A percentile compares a stretch with the other conserved stretches of the same genome.
phyloP scores from a whole-genome alignment of 2,797 vertebrate genomes.

The Sciurus vulgaris region DNA sequence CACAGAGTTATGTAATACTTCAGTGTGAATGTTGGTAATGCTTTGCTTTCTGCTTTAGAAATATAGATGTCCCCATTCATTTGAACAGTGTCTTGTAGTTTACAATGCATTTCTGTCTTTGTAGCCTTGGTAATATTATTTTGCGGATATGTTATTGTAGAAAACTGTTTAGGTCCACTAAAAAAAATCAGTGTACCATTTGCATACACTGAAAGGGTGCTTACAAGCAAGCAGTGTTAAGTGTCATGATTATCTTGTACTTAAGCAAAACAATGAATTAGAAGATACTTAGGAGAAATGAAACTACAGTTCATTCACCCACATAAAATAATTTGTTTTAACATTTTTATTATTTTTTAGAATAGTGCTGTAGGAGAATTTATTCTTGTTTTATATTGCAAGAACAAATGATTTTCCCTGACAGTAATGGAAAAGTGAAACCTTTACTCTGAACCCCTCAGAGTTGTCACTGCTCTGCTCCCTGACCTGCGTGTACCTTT shows the following conservation, averaged over 20 bases:
- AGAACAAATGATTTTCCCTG: not conserved
- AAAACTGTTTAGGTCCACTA: not conserved
- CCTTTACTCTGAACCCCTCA: not conserved
- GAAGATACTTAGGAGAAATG: not conserved
- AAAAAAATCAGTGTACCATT: not conserved
- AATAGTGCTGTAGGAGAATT: not conserved
- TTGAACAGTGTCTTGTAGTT: not conserved
- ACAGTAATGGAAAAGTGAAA: not conserved
- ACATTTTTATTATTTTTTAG: not conserved
- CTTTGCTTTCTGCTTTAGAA: not conserved
- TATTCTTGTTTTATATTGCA: constrained; percentile 27
- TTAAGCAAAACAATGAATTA: constrained; percentile 4
- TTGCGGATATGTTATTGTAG: constrained; percentile 7
- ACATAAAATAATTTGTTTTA: not conserved
- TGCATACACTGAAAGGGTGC: not conserved
- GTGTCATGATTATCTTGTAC: not conserved
- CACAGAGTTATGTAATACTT: not conserved
- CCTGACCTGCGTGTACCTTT: not conserved
- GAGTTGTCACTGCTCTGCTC: not conserved
- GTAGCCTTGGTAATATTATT: not conserved
- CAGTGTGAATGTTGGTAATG: not conserved
- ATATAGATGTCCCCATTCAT: not conserved
- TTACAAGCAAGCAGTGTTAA: not conserved
- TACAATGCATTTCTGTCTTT: not conserved
- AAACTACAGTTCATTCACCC: not conserved